A percentile compares a stretch with the other conserved stretches of the same genome.
These are phyloP conservation scores for Xylophagus ater DNA, from an alignment of 2,888 invertebrate species.

Conservation along the genomic window DNA sequence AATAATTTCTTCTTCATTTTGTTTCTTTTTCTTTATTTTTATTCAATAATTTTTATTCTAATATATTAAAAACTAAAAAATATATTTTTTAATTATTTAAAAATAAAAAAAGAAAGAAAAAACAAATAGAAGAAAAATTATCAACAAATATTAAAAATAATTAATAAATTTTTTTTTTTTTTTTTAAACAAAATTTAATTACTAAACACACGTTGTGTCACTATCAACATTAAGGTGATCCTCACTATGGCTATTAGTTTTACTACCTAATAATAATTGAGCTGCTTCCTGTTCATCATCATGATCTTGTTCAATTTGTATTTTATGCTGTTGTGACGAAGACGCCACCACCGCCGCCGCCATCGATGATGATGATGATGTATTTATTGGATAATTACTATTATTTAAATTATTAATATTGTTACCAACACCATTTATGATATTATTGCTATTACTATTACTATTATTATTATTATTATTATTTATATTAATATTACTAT, in stretches of 20 bases:
- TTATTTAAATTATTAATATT: background rate
- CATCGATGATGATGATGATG: constrained; percentile 3
- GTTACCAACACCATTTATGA: constrained; percentile 1
- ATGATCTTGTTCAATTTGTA: constrained; percentile 38
- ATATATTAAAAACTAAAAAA: too few species aligned
- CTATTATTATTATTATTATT: constrained; percentile 3
- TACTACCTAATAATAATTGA: constrained; percentile 14
- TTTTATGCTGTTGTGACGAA: constrained; percentile 34
- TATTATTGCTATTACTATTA: constrained; percentile 7
- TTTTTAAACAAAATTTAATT: background rate
- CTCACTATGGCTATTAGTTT: constrained; percentile 14
- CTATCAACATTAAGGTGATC: constrained; percentile 15
- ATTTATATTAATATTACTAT: constrained; percentile 2
- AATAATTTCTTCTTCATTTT: too few species aligned
- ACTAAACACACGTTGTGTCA: constrained; percentile 15
- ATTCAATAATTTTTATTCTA: too few species aligned
- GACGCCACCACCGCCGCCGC: constrained; percentile 12
- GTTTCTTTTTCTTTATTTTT: too few species aligned
- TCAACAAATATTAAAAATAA: background rate
- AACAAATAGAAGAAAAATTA: background rate
- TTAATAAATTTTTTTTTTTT: background rate
- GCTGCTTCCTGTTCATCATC: constrained; percentile 22
- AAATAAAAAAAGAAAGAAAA: too few species aligned
- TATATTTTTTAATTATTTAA: too few species aligned
- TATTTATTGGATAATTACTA: background rate